Conservation (phyloP, 2,888 invertebrate species). For the Ptilodon capucinus region DNA sequence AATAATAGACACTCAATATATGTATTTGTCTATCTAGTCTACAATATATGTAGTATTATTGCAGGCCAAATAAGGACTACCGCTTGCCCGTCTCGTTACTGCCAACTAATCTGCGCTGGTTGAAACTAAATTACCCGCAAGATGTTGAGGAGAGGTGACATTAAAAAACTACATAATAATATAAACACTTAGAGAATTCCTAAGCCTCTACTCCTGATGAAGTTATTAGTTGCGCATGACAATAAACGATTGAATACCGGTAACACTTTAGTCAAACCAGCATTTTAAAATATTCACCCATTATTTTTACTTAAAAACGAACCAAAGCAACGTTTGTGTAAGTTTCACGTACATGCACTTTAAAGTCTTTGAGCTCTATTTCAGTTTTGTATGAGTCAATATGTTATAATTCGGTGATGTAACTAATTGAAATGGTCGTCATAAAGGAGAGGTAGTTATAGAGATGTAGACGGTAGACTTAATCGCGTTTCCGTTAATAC, state of each 20-base stretch:
- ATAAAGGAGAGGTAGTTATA: not conserved
- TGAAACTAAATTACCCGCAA: slow-evolving; percentile 55
- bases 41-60: slow-evolving; percentile 54
- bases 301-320: slow-evolving; percentile 1
- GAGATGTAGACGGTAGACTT: too few species aligned
- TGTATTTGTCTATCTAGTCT: slow-evolving; percentile 26
- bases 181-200: slow-evolving; percentile 51
- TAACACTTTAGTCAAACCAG: not conserved
- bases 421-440: not conserved
- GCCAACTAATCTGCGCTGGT: slow-evolving; percentile 68
- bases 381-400: not conserved
- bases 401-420: too few species aligned
- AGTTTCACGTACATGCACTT: not conserved
- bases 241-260: slow-evolving; percentile 7
- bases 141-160: slow-evolving; percentile 64
- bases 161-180: slow-evolving; percentile 37
- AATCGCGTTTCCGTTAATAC: too few species aligned
- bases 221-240: slow-evolving; percentile 51
- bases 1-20: slow-evolving; percentile 1
- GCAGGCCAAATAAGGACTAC: slow-evolving; percentile 71
- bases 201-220: slow-evolving; percentile 36
- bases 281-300: not conserved
- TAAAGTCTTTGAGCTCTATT: not conserved
- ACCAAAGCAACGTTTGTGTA: not conserved
- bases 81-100: slow-evolving; percentile 73